Evolutionary conservation across 2,888 invertebrate genomes (phyloP).

Genomic region (Euzetes globulus): DNA sequence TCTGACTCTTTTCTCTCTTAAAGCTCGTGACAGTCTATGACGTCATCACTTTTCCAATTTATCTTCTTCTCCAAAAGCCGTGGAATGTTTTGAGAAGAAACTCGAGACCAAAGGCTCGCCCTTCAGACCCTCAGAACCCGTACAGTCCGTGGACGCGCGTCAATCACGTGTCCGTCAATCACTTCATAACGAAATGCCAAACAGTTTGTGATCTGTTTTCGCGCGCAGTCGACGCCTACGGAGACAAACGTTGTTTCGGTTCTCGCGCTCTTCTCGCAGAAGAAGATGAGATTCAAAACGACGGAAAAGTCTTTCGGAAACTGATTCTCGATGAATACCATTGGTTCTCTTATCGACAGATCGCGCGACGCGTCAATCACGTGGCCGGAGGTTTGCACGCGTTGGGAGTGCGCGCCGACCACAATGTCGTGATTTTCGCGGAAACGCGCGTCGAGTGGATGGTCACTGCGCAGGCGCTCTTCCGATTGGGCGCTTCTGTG

Average conservation of each 20-base stretch:
- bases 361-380: constrained; percentile 62
- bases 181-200: constrained; percentile 28
- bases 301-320: constrained; percentile 93
- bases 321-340: constrained; percentile 85
- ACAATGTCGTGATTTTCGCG: constrained; percentile 85
- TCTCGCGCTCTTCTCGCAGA: constrained; percentile 83
- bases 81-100: constrained; percentile 56
- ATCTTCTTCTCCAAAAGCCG: constrained; percentile 74
- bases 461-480: constrained; percentile 89
- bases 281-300: constrained; percentile 86
- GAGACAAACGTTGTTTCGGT: constrained; percentile 69
- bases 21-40: constrained; percentile 65
- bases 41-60: constrained; percentile 80
- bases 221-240: constrained; percentile 66
- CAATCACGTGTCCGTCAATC: not conserved
- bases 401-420: constrained; percentile 62
- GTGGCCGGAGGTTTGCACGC: constrained; percentile 76
- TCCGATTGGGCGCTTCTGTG: constrained; percentile 66
- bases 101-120: not conserved
- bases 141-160: constrained; percentile 17
- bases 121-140: constrained; percentile 1
- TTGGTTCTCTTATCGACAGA: constrained; percentile 75
- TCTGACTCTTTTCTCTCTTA: not conserved
- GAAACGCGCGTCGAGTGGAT: constrained; percentile 98
- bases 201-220: constrained; percentile 61